Evolutionary conservation across 2,113 vertebrate species (phyloP).

Genomic region (Drymodes brunneopygia): DNA sequence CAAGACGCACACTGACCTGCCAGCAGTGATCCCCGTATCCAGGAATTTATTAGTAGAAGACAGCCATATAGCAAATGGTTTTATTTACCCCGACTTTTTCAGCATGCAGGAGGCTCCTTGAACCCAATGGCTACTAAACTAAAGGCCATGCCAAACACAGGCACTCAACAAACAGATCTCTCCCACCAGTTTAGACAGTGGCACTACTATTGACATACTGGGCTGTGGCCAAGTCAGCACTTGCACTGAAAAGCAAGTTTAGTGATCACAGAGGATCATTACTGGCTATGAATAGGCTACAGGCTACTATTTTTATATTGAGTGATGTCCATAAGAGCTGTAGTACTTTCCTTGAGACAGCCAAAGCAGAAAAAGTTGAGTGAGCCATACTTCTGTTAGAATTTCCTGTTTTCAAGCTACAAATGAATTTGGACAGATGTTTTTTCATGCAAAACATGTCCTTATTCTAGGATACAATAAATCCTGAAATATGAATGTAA

Average conservation of each 20-base stretch:
- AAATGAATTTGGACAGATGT: conserved; percentile 6
- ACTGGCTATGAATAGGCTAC: background rate
- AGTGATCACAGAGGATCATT: background rate
- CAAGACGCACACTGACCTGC: background rate
- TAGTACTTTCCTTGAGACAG: background rate
- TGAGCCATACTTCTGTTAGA: background rate
- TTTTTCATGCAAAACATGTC: background rate
- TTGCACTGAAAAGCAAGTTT: background rate
- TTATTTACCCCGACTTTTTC: background rate
- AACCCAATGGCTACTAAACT: background rate
- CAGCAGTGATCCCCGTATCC: background rate
- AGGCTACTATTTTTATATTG: background rate
- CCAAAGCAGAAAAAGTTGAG: background rate
- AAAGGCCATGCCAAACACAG: background rate
- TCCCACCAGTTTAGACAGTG: background rate
- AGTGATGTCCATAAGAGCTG: background rate
- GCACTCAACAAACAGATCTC: background rate
- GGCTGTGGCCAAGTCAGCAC: background rate
- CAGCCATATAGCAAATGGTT: background rate
- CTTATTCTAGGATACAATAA: background rate
- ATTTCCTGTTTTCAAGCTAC: background rate
- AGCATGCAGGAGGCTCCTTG: background rate
- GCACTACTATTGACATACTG: background rate
- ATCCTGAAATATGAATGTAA: background rate
- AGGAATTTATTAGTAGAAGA: background rate